A percentile compares a stretch with the other conserved stretches of the same genome.
Evolutionary conservation across 2,888 invertebrate genomes (phyloP).

Genomic region (Neoascia interrupta): DNA sequence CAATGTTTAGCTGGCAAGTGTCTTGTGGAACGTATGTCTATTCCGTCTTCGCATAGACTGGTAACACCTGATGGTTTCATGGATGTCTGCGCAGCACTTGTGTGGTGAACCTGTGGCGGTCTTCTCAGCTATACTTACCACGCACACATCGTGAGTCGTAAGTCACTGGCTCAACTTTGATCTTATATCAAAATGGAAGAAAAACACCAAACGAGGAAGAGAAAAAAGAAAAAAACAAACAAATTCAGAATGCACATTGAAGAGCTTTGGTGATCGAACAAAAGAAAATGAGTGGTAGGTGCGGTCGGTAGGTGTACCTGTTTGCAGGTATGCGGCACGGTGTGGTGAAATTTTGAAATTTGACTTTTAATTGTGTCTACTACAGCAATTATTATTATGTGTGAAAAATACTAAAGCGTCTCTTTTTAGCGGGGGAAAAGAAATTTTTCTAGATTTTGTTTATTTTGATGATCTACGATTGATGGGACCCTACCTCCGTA

Average conservation of each 20-base stretch:
- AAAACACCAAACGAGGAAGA: conserved; percentile 44
- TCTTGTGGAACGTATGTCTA: conserved; percentile 53
- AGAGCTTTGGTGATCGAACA: conserved; percentile 44
- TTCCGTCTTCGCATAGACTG: conserved; percentile 20
- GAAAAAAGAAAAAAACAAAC: conserved; percentile 11
- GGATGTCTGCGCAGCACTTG: conserved; percentile 1
- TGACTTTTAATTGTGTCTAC: conserved; percentile 17
- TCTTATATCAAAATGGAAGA: conserved; percentile 35
- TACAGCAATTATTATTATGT: too few relatives aligned
- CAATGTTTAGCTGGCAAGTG: conserved; percentile 4
- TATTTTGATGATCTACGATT: too few relatives aligned
- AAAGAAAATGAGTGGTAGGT: conserved; percentile 19
- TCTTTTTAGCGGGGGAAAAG: not conserved
- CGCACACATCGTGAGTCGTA: conserved; percentile 16
- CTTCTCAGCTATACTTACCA: too few relatives aligned
- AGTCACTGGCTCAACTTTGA: conserved; percentile 49
- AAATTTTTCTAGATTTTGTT: not conserved
- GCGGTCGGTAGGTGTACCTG: conserved; percentile 13
- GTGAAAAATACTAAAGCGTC: conserved; percentile 1
- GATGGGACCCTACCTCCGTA: too few relatives aligned
- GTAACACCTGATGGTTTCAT: conserved; percentile 8
- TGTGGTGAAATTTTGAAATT: conserved; percentile 54
- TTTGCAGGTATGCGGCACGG: too few relatives aligned
- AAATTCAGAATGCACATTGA: conserved; percentile 35
- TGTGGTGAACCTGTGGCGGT: not conserved